These are phyloP conservation scores for Apotomis capreana DNA, from an alignment of 2,888 invertebrate species.

Conservation along the genomic window DNA sequence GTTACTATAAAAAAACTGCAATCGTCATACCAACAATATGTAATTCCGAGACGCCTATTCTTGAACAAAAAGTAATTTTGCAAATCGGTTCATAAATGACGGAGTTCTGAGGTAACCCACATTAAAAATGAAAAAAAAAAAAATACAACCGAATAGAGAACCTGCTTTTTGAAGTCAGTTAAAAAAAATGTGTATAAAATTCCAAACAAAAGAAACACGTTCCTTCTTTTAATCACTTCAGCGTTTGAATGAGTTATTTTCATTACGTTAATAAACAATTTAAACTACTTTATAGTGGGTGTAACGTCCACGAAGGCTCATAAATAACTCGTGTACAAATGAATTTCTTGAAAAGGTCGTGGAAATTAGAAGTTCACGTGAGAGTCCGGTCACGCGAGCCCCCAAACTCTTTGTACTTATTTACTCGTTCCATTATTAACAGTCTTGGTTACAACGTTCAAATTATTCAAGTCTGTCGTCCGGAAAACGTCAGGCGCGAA, in stretches of 20 bases:
- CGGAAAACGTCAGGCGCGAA: constrained; percentile 22
- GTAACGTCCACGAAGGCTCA: constrained; percentile 67
- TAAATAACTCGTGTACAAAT: constrained; percentile 71
- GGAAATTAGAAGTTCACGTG: constrained; percentile 78
- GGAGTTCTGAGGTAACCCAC: no score
- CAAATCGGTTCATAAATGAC: no score
- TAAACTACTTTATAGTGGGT: constrained; percentile 60
- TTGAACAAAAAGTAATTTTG: neutral
- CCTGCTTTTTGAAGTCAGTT: no score
- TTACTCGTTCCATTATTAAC: constrained; percentile 65
- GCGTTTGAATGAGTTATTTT: constrained; percentile 49
- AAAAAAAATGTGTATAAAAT: neutral
- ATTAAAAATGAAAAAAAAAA: no score
- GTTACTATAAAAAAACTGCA: no score
- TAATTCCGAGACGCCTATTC: no score
- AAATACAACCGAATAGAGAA: no score
- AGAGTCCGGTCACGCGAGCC: constrained; percentile 73
- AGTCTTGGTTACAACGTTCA: constrained; percentile 52
- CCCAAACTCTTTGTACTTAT: constrained; percentile 66
- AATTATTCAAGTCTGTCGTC: constrained; percentile 42
- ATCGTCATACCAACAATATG: no score
- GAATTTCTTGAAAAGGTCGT: constrained; percentile 81
- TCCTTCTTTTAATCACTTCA: constrained; percentile 28
- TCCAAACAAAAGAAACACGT: constrained; percentile 24
- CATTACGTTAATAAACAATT: constrained; percentile 60